Percentiles rank a stretch among this genome's conserved stretches.
phyloP scores from a whole-genome alignment of 2,888 invertebrate genomes.

The Eledona agricola region DNA sequence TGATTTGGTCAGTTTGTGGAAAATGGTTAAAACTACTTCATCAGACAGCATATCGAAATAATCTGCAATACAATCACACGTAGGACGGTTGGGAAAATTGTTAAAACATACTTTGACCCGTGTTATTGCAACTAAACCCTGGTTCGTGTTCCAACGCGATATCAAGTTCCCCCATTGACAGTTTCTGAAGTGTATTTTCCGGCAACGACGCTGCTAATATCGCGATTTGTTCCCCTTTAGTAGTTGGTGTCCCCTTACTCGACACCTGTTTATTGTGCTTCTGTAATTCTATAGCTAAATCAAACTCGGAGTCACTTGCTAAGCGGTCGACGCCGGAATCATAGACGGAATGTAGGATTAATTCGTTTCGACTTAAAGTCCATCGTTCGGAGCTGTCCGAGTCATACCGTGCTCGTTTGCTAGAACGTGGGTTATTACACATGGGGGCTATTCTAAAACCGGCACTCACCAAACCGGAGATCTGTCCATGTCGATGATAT shows the following conservation, averaged over 20 bases:
- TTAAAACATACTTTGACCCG: neutral
- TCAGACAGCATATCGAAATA: constrained; percentile 81
- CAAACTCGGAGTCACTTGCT: constrained; percentile 55
- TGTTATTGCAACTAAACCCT: neutral
- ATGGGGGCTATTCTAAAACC: constrained; percentile 10
- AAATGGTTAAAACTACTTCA: constrained; percentile 84
- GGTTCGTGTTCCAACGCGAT: neutral
- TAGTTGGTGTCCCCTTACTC: neutral
- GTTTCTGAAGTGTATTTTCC: constrained; percentile 54
- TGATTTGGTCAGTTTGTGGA: constrained; percentile 83
- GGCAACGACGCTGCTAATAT: constrained; percentile 55
- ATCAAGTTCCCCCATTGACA: constrained; percentile 53
- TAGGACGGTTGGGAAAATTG: constrained; percentile 49
- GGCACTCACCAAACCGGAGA: constrained; percentile 54
- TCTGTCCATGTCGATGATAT: constrained; percentile 50
- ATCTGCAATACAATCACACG: constrained; percentile 64
- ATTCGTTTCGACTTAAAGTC: constrained; percentile 55
- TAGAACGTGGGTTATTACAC: constrained; percentile 38
- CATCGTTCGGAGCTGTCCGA: constrained; percentile 47
- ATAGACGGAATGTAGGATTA: constrained; percentile 64
- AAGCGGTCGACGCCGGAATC: constrained; percentile 72
- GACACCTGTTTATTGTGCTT: no score
- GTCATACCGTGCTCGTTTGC: constrained; percentile 58
- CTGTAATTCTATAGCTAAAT: constrained; percentile 35
- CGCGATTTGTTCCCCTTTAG: constrained; percentile 37